These are phyloP conservation scores for Archilochus colubris DNA, from an alignment of 2,113 vertebrate genomes.

Conservation along the genomic window DNA sequence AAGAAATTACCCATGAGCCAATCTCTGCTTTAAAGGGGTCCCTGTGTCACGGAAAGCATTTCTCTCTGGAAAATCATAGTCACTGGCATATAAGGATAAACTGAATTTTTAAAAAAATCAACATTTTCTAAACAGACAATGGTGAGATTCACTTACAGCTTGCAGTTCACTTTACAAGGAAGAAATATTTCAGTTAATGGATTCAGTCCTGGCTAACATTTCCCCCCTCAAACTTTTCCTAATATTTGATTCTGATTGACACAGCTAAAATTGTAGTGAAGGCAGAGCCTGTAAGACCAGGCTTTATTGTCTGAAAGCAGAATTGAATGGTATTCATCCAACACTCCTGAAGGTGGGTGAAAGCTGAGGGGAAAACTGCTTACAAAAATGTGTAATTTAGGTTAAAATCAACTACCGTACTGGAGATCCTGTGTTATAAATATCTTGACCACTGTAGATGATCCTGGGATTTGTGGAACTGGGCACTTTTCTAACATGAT, in stretches of 20 bases:
- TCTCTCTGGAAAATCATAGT: neutral
- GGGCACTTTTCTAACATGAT: neutral
- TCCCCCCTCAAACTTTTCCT: neutral
- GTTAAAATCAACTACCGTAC: neutral
- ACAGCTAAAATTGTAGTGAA: constrained; percentile 32
- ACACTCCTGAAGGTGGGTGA: neutral
- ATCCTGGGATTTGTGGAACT: neutral
- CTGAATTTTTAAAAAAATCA: neutral
- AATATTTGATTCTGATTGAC: neutral
- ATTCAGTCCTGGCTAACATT: neutral
- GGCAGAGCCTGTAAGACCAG: constrained; percentile 15
- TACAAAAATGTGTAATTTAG: constrained; percentile 32
- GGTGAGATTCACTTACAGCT: neutral
- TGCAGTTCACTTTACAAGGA: neutral
- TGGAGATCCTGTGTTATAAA: neutral
- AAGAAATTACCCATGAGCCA: neutral
- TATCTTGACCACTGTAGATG: neutral
- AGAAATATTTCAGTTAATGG: neutral
- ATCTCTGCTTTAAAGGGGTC: neutral
- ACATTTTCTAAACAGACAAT: neutral
- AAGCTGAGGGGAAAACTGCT: constrained; percentile 14
- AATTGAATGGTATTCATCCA: neutral
- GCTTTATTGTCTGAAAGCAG: constrained; percentile 33
- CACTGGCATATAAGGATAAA: neutral
- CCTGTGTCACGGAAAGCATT: neutral